Evolutionary conservation across 1,140 invertebrate species (phyloP), one percentile per base, ranked within the genome.

Genomic region (Rhizoglyphus robini): DNA sequence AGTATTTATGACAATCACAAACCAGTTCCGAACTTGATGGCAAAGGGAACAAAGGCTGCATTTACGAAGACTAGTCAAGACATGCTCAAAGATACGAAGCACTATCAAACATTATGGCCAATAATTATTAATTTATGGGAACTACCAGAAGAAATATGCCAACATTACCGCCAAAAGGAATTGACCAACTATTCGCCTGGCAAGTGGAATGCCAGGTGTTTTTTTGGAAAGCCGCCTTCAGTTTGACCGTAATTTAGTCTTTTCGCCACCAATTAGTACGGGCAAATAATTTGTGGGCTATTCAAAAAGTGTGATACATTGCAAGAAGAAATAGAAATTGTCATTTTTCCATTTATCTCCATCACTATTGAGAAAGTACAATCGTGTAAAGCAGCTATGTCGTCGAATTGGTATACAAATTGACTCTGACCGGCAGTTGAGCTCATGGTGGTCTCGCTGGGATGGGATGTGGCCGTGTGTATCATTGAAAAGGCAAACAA

Each of bases 401-500:
- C 83, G 83, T 31, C 82, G 83, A 59, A 84, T 83, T 74, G 90
- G 89, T 25, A 81, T 97, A 23, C 78, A 86, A 70, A 91, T 97
- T 8, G 90, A 91, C 76, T 94, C 93, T 91, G 75, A 95, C 96
- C 85, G 95, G 95, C 0, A 81, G 87, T 68, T 81, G 83, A 54
- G 90, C 94, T 1, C 81, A n/a, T 15, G 91, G 93, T 36, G 92
- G 93, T 1, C 85, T 97, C 71, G 81, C 85, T 70, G 77, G 82
- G 59, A 83, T 94, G 0, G n/a, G 85, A 96, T 74, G 80, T 97
- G 71, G 94, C 92, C 54, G 86, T 99, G 67, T 96, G 94, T 75
- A 99, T 95, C 0, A 98, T 99, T 68, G 96, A 99, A 77, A 98
- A 98, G 77, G 94, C 94, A 1, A 98, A 98, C 75, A 87, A 86